These are phyloP conservation scores for Solenopsis invicta DNA, from an alignment of 1,140 invertebrate genomes.

Conservation along the genomic window DNA sequence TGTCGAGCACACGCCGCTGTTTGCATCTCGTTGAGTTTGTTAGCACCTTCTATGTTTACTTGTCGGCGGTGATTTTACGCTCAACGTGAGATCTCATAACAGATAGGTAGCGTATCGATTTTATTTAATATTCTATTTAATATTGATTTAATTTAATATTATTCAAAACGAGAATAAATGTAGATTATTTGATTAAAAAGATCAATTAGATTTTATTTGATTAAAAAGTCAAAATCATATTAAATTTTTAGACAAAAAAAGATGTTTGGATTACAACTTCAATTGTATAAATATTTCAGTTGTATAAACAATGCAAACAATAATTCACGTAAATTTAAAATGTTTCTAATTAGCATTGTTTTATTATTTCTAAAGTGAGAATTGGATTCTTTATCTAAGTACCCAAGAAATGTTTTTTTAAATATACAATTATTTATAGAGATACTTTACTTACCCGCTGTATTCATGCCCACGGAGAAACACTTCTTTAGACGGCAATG, in stretches of 20 bases:
- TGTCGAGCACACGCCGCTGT: conserved; percentile 76
- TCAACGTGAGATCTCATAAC: background rate
- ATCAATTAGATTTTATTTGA: background rate
- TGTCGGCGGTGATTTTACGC: conserved; percentile 20
- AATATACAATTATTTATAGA: background rate
- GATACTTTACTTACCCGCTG: conserved; percentile 88
- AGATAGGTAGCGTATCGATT: background rate
- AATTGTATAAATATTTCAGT: background rate
- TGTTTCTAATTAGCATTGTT: background rate
- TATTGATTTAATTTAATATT: conserved; percentile 30
- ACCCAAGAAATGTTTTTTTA: background rate
- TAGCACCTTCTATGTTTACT: conserved; percentile 47
- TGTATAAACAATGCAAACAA: background rate
- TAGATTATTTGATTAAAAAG: background rate
- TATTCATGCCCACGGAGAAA: conserved; percentile 93
- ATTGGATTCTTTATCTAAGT: background rate
- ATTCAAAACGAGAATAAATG: background rate
- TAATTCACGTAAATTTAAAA: background rate
- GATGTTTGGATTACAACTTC: background rate
- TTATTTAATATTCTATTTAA: conserved; percentile 20
- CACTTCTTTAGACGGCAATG: conserved; percentile 94
- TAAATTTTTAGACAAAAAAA: background rate
- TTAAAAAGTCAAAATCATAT: background rate
- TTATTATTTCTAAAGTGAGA: background rate
- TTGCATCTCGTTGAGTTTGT: conserved; percentile 76